Conservation (phyloP, 92 coral and sea anemone genomes). For the Meandrina meandrites region DNA sequence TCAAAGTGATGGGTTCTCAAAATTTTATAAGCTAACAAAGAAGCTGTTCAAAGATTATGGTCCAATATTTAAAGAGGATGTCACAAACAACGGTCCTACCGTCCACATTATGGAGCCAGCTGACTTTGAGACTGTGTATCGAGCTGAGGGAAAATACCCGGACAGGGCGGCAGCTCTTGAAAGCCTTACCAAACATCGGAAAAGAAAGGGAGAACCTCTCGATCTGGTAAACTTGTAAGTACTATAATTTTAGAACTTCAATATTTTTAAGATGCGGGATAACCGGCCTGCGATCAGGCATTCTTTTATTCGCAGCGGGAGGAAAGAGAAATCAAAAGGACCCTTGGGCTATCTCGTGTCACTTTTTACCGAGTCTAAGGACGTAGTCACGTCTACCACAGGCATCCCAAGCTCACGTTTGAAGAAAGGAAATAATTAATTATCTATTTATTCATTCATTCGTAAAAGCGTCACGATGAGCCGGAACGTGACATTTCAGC, state of each 20-base stretch:
- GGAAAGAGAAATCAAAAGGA: too few relatives aligned
- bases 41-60: constrained; percentile 43
- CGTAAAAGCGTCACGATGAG: too few relatives aligned
- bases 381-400: too few relatives aligned
- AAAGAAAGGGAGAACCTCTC: neutral
- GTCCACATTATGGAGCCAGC: constrained; percentile 50
- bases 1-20: constrained; percentile 32
- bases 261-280: neutral
- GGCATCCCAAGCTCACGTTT: too few relatives aligned
- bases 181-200: constrained; percentile 4
- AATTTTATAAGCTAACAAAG: constrained; percentile 9
- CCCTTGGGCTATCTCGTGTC: too few relatives aligned
- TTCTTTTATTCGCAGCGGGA: too few relatives aligned
- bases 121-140: constrained; percentile 43
- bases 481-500: too few relatives aligned
- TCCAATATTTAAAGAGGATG: constrained; percentile 51
- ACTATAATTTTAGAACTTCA: too few relatives aligned
- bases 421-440: too few relatives aligned
- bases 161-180: constrained; percentile 39
- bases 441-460: too few relatives aligned
- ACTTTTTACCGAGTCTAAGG: too few relatives aligned
- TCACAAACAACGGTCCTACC: constrained; percentile 10
- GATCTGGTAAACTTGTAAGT: constrained; percentile 35
- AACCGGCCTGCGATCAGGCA: neutral
- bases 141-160: constrained; percentile 60